Percentiles rank a stretch among this genome's conserved stretches.
phyloP scores from a whole-genome alignment of 2,113 vertebrate species.

The rat (Rattus norvegicus) region GRCr8 NC_086020.1:173503001-173503500 shows the following conservation, averaged over 20 bases:
- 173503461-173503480: neutral
- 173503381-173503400: no score
- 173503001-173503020: neutral
- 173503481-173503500: neutral
- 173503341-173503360: neutral
- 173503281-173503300: neutral
- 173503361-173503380: neutral
- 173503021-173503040: neutral
- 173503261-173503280: neutral
- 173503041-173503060: neutral
- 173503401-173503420: neutral
- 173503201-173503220: neutral
- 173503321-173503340: neutral
- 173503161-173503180: no score
- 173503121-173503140: neutral
- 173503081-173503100: neutral
- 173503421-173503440: neutral
- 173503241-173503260: no score
- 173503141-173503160: neutral
- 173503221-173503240: no score
- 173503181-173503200: neutral
- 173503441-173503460: neutral
- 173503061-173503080: neutral
- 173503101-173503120: slow-evolving; percentile 1
- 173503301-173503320: neutral